Percentiles rank a stretch among this genome's conserved stretches.
phyloP scores from a whole-genome alignment of 2,888 invertebrate genomes.

The Galerucella pusilla region DNA sequence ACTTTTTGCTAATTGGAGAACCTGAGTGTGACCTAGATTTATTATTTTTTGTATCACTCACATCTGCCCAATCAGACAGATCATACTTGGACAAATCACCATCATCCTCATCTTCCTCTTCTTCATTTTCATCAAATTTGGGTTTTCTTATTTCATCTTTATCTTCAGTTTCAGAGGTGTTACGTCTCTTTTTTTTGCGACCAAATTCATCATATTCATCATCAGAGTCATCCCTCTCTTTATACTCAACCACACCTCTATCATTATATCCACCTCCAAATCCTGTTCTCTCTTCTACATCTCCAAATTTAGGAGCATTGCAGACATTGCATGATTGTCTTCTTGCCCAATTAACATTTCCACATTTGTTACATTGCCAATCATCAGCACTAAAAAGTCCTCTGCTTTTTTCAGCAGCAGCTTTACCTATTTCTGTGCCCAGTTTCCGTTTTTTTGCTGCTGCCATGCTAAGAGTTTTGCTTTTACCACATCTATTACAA shows the following conservation, averaged over 20 bases:
- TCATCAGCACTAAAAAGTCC: conserved; percentile 98
- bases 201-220: conserved; percentile 93
- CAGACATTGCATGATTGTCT: conserved; percentile 98
- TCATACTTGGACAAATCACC: conserved; percentile 71
- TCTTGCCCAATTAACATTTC: conserved; percentile 99
- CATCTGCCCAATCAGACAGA: conserved; percentile 69
- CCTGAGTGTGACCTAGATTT: conserved; percentile 45
- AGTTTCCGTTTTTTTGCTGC: conserved; percentile 79
- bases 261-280: conserved; percentile 96
- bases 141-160: conserved; percentile 19
- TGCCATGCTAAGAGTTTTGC: conserved; percentile 54
- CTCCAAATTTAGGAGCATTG: conserved; percentile 97
- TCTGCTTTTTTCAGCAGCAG: conserved; percentile 96
- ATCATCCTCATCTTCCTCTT: conserved; percentile 65
- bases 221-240: conserved; percentile 84
- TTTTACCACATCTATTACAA: conserved; percentile 92
- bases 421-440: conserved; percentile 97
- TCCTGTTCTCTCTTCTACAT: conserved; percentile 83
- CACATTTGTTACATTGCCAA: conserved; percentile 99
- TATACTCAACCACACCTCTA: conserved; percentile 95
- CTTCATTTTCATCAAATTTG: conserved; percentile 33
- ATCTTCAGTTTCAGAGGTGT: conserved; percentile 41
- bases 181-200: conserved; percentile 58
- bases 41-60: conserved; percentile 46
- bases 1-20: conserved; percentile 26